Conservation (phyloP, 2,113 vertebrate species). For the Heliornis fulica region DNA sequence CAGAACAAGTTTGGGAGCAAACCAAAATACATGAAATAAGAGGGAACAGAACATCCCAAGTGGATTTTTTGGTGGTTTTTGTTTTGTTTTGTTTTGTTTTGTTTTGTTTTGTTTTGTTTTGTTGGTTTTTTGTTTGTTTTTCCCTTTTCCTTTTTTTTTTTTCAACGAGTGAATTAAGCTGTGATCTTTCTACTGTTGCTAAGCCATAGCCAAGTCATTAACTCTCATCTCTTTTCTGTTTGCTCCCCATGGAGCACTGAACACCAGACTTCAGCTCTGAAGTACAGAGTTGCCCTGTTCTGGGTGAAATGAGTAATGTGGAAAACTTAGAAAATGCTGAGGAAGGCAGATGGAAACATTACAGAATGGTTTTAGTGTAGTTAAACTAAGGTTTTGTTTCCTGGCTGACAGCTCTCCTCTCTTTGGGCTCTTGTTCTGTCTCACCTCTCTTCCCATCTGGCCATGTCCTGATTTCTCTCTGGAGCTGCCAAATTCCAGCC, state of each 20-base stretch:
- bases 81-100: no score
- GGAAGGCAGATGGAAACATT: not conserved
- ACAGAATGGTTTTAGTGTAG: not conserved
- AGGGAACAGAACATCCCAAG: not conserved
- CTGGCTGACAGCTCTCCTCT: not conserved
- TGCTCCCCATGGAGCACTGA: not conserved
- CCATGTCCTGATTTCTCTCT: not conserved
- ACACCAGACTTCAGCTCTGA: not conserved
- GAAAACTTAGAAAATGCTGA: not conserved
- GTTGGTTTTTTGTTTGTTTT: no score
- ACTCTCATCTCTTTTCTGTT: not conserved
- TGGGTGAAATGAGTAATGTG: not conserved
- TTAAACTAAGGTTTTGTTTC: conserved; percentile 7
- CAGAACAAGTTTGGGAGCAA: not conserved
- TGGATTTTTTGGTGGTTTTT: not conserved
- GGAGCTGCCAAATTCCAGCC: not conserved
- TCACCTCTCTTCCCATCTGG: not conserved
- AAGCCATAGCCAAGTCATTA: not conserved
- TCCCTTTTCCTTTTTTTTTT: not conserved
- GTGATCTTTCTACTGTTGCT: not conserved
- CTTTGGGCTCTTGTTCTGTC: not conserved
- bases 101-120: no score
- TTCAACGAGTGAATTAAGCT: not conserved
- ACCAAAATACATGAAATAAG: not conserved
- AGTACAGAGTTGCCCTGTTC: not conserved